Percentiles rank a stretch among this genome's conserved stretches.
These are phyloP conservation scores for Psophia crepitans DNA, from an alignment of 2,113 vertebrate genomes.

Conservation along the genomic window DNA sequence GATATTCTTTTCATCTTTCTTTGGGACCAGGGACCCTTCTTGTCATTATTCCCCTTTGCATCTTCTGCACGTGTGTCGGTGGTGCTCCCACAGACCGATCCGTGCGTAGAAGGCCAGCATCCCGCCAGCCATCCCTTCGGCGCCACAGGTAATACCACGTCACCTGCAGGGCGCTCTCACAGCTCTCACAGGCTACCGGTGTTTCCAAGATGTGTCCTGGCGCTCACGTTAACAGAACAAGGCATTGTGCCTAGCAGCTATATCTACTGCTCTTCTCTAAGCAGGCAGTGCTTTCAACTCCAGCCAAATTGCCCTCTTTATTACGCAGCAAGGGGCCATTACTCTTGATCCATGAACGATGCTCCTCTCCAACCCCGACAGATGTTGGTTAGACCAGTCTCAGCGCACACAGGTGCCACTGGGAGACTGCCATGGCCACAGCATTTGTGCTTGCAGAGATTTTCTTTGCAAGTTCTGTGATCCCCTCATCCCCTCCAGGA, in stretches of 20 bases:
- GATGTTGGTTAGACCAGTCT: background rate
- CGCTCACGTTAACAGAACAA: background rate
- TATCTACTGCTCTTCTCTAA: background rate
- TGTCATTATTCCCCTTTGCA: background rate
- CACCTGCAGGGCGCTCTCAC: too few relatives aligned
- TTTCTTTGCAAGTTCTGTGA: background rate
- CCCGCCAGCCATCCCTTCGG: background rate
- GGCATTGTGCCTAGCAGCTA: too few relatives aligned
- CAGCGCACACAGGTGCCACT: background rate
- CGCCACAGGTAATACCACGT: background rate
- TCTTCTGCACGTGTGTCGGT: background rate
- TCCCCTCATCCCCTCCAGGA: too few relatives aligned
- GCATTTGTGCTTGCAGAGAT: background rate
- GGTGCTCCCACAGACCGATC: background rate
- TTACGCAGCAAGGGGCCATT: background rate
- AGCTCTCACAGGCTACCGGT: background rate
- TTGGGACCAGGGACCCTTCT: background rate
- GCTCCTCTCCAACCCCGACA: background rate
- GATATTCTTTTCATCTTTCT: background rate
- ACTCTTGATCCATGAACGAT: too few relatives aligned
- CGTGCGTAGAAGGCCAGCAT: rapidly evolving
- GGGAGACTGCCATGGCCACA: background rate
- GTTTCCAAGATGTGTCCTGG: background rate
- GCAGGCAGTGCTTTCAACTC: background rate
- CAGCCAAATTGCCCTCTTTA: background rate